Evolutionary conservation across 2,113 vertebrate genomes (phyloP), one percentile per base, ranked within the genome.

Genomic region (Azemiops feae): DNA sequence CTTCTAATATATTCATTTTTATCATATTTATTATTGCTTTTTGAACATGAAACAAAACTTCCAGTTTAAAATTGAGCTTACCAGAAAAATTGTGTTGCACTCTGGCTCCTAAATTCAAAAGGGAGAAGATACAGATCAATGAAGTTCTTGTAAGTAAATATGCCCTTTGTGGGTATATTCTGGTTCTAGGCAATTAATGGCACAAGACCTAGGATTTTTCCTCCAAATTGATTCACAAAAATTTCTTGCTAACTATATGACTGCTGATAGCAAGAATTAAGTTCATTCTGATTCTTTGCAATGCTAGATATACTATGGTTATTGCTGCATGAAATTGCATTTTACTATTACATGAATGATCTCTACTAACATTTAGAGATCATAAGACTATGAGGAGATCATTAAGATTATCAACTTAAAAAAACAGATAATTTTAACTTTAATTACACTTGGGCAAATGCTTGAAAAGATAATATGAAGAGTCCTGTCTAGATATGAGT

Each of bases 311-410:
- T 91, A 93, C 39, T 94, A 95, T 90, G 94, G 60, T 89, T 96
- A 95, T 86, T 92, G 93, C 93, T 95, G 95, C 88, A 93, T 96
- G 94, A 93, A 91, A 94, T 47, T 92, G 64, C 52, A 94, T 64
- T 64, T 60, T 89, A 91, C 95, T 96, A 86, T 88, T 60, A 89
- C 93, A 93, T 94, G 93, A 94, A 92, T 89, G 88, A 16, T 34
- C 23, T 12, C 58, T 92, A 58, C 47, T 87, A 92, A 91, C 74
- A 94, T 89, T 94, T 95, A 91, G 91, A 92, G 90, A 91, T 14
- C 20, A 94, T 85, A 95, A 86, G 92, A 94, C 90, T 10, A 92
- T 85, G 58, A 89, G 92, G 57, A 92, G n/a, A 14, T 60, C 34
- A 69, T 50, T 94, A 89, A 85, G 88, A 89, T 12, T 94, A 91